Percentiles rank a stretch among this genome's conserved stretches.
phyloP scores from a whole-genome alignment of 2,888 invertebrate species.

The Zootermopsis nevadensis region DNA sequence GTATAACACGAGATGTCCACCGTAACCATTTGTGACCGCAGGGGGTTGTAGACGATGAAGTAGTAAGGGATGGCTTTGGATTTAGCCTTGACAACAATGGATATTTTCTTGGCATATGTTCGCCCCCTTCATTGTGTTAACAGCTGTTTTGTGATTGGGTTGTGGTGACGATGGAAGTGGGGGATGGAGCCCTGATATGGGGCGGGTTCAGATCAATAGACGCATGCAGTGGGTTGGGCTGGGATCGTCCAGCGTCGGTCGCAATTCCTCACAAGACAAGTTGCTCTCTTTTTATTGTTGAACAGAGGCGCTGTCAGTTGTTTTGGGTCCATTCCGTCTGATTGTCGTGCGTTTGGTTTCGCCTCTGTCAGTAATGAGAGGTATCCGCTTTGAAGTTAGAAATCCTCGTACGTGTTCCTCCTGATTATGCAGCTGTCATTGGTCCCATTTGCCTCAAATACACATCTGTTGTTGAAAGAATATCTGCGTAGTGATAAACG shows the following conservation, averaged over 20 bases:
- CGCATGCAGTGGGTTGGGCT: conserved; percentile 49
- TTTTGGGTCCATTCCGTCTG: not conserved
- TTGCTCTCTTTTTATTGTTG: conserved; percentile 4
- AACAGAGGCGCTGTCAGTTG: not conserved
- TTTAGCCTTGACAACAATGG: not conserved
- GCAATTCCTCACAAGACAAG: conserved; percentile 30
- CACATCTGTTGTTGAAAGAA: too few species aligned
- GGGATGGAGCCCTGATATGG: not conserved
- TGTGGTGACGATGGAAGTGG: conserved; percentile 34
- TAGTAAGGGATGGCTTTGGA: not conserved
- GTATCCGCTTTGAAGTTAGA: too few species aligned
- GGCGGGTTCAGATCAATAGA: conserved; percentile 47
- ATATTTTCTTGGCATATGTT: not conserved
- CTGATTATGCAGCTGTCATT: too few species aligned
- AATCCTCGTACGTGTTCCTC: too few species aligned
- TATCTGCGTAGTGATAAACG: too few species aligned
- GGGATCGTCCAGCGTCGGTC: conserved; percentile 33
- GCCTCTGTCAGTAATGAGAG: too few species aligned
- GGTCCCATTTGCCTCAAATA: too few species aligned
- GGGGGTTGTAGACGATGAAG: not conserved
- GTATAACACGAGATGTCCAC: not conserved
- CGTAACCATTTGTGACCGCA: too few species aligned
- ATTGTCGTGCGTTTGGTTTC: too few species aligned
- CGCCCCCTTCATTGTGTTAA: conserved; percentile 40
- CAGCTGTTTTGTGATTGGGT: conserved; percentile 48